A percentile compares a stretch with the other conserved stretches of the same genome.
These are phyloP conservation scores for Digitonthophagus gazella DNA, from an alignment of 2,888 invertebrate species.

Conservation along the genomic window DNA sequence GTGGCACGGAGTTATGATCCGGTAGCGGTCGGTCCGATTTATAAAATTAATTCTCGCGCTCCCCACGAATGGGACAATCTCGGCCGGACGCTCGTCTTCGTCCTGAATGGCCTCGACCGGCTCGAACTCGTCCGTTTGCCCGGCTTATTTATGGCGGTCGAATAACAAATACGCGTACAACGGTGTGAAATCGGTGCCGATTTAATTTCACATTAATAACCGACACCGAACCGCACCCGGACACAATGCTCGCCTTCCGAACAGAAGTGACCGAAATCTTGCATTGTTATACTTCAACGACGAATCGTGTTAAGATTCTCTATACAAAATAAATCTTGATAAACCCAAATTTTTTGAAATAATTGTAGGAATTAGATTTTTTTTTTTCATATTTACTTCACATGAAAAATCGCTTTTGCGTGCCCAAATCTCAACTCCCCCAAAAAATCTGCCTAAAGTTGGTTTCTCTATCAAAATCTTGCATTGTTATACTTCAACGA, in stretches of 20 bases:
- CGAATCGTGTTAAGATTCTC: too few relatives aligned
- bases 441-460: too few relatives aligned
- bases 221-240: not conserved
- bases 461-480: too few relatives aligned
- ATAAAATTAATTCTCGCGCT: slow-evolving; percentile 33
- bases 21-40: slow-evolving; percentile 33
- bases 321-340: too few relatives aligned
- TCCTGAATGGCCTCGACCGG: slow-evolving; percentile 17
- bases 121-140: slow-evolving; percentile 31
- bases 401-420: too few relatives aligned
- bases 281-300: too few relatives aligned
- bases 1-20: slow-evolving; percentile 33
- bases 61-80: slow-evolving; percentile 8
- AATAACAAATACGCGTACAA: slow-evolving; percentile 37
- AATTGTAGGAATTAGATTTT: too few relatives aligned
- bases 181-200: slow-evolving; percentile 37
- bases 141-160: slow-evolving; percentile 34
- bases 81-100: slow-evolving; percentile 18
- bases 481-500: too few relatives aligned
- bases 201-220: slow-evolving; percentile 37
- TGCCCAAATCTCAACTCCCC: too few relatives aligned
- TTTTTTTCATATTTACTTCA: too few relatives aligned
- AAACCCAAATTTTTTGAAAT: too few relatives aligned
- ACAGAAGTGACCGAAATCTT: not conserved
- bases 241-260: slow-evolving; percentile 3